Evolutionary conservation across 2,113 vertebrate species (phyloP).

Genomic region (Xyliphius kryptos): DNA sequence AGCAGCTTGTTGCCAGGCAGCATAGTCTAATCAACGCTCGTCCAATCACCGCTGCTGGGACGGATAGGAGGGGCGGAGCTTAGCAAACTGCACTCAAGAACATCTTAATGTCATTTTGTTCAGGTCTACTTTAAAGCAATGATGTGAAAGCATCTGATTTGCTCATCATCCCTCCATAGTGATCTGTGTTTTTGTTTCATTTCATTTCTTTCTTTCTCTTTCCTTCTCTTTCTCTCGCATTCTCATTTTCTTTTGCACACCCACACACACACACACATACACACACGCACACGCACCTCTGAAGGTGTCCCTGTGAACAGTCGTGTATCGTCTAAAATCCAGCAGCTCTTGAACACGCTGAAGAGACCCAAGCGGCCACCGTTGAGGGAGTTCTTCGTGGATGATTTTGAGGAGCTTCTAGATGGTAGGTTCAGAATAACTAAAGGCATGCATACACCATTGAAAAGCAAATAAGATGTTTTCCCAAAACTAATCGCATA

Average conservation of each 20-base stretch:
- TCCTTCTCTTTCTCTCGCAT: conserved; percentile 16
- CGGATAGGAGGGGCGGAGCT: conserved; percentile 21
- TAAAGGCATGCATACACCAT: no score
- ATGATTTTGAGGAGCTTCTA: conserved; percentile 89
- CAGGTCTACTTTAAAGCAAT: conserved; percentile 35
- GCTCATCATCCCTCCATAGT: conserved; percentile 31
- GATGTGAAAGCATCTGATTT: conserved; percentile 29
- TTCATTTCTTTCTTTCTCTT: conserved; percentile 33
- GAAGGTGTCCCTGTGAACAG: conserved; percentile 90
- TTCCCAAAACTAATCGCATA: no score
- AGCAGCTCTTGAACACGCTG: conserved; percentile 92
- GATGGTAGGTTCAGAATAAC: conserved; percentile 73
- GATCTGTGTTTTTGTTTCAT: conserved; percentile 33
- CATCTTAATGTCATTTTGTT: conserved; percentile 29
- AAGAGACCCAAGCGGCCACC: conserved; percentile 92
- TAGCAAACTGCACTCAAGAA: conserved; percentile 25
- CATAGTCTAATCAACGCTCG: conserved; percentile 31
- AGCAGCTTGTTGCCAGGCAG: conserved; percentile 61
- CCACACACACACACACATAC: not conserved
- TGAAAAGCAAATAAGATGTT: no score
- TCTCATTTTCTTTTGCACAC: conserved; percentile 30
- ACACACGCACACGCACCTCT: conserved; percentile 22
- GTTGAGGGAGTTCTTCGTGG: conserved; percentile 89
- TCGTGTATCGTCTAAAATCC: conserved; percentile 95
- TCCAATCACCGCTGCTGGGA: conserved; percentile 28